Percentiles rank a stretch among this genome's conserved stretches.
These are phyloP conservation scores for Drosophila koepferae DNA, from an alignment of 2,888 invertebrate genomes.

Conservation along the genomic window DNA sequence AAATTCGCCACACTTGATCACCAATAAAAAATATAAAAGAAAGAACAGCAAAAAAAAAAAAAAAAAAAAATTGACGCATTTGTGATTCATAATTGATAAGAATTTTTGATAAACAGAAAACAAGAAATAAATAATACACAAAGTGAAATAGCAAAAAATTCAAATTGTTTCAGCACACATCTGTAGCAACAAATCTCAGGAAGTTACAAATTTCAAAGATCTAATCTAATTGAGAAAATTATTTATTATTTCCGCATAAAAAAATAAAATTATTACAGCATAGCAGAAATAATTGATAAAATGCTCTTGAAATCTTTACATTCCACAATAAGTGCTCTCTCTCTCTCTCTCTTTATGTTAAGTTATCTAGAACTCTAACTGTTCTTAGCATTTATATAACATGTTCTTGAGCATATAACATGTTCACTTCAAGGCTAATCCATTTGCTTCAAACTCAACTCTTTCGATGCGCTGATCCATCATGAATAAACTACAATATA, in stretches of 20 bases:
- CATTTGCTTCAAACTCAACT: constrained; percentile 5
- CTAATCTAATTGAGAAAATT: constrained; percentile 10
- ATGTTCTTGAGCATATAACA: background rate
- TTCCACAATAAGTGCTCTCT: background rate
- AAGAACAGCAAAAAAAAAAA: background rate
- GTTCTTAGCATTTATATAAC: constrained; percentile 2
- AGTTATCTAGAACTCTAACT: background rate
- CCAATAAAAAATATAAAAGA: constrained; percentile 46
- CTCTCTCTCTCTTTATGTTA: background rate
- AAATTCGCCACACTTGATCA: constrained; percentile 26
- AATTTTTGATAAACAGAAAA: constrained; percentile 18
- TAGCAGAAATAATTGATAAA: background rate
- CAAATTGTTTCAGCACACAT: constrained; percentile 7
- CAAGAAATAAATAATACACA: constrained; percentile 10
- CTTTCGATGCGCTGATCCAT: constrained; percentile 46
- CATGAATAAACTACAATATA: constrained; percentile 19
- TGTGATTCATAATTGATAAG: constrained; percentile 64
- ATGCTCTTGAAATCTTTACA: background rate
- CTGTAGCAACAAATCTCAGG: constrained; percentile 1
- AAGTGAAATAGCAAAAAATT: background rate
- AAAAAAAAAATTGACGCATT: constrained; percentile 56
- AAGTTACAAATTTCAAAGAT: constrained; percentile 32
- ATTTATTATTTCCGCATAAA: constrained; percentile 14
- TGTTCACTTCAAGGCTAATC: constrained; percentile 13
- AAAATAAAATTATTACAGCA: constrained; percentile 7